phyloP scores from a whole-genome alignment of 1,140 invertebrate species.

The Drosophila asahinai region DNA sequence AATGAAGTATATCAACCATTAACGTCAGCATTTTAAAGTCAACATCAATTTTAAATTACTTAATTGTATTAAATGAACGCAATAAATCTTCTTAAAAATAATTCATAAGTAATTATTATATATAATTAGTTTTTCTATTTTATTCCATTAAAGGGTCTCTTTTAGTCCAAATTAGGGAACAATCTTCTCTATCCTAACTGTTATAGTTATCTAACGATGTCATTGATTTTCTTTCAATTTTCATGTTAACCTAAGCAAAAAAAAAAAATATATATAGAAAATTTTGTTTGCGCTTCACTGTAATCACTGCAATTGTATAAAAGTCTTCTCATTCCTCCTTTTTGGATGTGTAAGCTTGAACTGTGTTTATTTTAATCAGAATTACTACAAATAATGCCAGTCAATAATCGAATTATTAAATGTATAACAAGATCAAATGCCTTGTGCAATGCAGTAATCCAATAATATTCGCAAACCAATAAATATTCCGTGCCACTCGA shows the following conservation, averaged over 20 bases:
- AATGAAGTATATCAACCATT: no score
- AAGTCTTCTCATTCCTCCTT: no score
- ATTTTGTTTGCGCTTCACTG: background rate
- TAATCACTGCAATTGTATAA: background rate
- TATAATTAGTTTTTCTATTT: no score
- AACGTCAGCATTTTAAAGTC: no score
- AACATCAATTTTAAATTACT: no score
- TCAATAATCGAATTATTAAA: background rate
- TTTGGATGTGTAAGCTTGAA: rapidly evolving
- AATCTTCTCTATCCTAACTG: slow-evolving; percentile 9
- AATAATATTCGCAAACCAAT: slow-evolving; percentile 10
- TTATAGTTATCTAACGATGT: slow-evolving; percentile 28
- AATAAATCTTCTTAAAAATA: no score
- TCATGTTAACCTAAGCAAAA: slow-evolving; percentile 1
- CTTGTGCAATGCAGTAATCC: background rate
- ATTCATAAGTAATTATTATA: no score
- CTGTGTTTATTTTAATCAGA: no score
- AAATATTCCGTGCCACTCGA: slow-evolving; percentile 1
- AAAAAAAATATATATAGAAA: background rate
- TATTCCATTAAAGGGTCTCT: no score
- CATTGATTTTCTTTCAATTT: slow-evolving; percentile 58
- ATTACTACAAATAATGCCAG: background rate
- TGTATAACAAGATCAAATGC: background rate
- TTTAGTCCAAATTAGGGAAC: no score
- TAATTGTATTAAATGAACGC: no score